Evolutionary conservation across 2,797 vertebrate species (phyloP).

Genomic region (Anabas testudineus): DNA sequence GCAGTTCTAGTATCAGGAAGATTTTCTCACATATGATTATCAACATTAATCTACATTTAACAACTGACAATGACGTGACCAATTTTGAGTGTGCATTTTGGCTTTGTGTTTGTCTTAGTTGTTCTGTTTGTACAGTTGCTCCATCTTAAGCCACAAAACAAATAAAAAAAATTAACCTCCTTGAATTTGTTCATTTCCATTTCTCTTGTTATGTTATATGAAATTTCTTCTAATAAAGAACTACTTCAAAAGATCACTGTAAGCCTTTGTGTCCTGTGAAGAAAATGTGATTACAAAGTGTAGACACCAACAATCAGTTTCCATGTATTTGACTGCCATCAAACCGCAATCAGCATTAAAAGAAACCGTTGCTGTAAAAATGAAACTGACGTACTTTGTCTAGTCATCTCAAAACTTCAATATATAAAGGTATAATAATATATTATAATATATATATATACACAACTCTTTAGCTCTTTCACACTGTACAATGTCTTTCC

Average conservation of each 20-base stretch:
- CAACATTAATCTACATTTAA: too few relatives aligned
- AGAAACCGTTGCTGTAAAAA: conserved; percentile 21
- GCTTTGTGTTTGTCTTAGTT: too few relatives aligned
- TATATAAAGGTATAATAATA: too few relatives aligned
- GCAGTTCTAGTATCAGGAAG: too few relatives aligned
- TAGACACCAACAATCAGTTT: neutral
- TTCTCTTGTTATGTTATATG: too few relatives aligned
- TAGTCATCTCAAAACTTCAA: conserved; percentile 20
- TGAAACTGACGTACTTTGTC: conserved; percentile 27
- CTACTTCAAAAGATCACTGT: neutral
- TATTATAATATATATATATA: too few relatives aligned
- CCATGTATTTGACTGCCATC: neutral
- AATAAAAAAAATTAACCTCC: too few relatives aligned
- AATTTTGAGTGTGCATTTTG: too few relatives aligned
- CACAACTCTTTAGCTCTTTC: neutral
- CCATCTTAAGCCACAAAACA: too few relatives aligned
- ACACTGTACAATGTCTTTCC: neutral
- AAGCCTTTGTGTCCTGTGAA: neutral
- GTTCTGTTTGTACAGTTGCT: too few relatives aligned
- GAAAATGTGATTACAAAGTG: conserved; percentile 2
- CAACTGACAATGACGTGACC: too few relatives aligned
- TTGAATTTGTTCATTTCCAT: neutral
- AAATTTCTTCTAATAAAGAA: neutral
- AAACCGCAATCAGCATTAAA: conserved; percentile 3
- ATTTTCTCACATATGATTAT: too few relatives aligned